Base-by-base conservation (phyloP, 2,113 vertebrate species). In the Redunca redunca region DNA sequence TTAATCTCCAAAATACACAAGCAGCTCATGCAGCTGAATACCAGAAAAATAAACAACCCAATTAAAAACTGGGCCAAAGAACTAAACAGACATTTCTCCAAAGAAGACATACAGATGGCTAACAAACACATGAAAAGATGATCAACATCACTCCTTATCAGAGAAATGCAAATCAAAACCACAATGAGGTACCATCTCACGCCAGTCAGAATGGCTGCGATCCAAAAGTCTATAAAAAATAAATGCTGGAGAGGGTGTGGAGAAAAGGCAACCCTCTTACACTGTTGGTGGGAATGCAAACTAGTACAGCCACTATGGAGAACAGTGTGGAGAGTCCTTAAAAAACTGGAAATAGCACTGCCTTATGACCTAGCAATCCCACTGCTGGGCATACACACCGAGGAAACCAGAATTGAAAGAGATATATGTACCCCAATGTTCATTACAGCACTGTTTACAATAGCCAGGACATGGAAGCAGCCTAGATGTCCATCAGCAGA, bases 361-460 rank as follows among this genome's bases (percentile, higher is more conserved):
- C 64, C 17, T 3, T 71, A 21, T 2, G 16, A 71, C n/a, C n/a
- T n/a, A 71, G 64, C n/a, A 71, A 71, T 71, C 9, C n/a, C 64
- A 71, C 64, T 71, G 17, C n/a, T 71, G 9, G 64, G 17, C 64
- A 71, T 21, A 71, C 2, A 71, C 2, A 36, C 64, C 0, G 2
- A 19, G 1, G 64, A 71, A 71, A 71, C 1, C n/a, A 21, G 64
- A 71, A 11, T 1, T 71, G 64, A 71, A 36, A 71, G 64, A 71
- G 64, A 71, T 4, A 71, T 0, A 0, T 71, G n/a, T 12, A 36
- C 17, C 64, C 4, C 64, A 71, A 2, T 71, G 64, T 71, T 71
- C 5, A 36, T 71, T 2, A 2, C 19, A 71, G 19, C n/a, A 36
- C 64, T 21, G n/a, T 71, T 71, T 71, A 12, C 3, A 71, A 36